phyloP scores from a whole-genome alignment of 2,113 vertebrate genomes.

The Tragelaphus buxtoni region DNA sequence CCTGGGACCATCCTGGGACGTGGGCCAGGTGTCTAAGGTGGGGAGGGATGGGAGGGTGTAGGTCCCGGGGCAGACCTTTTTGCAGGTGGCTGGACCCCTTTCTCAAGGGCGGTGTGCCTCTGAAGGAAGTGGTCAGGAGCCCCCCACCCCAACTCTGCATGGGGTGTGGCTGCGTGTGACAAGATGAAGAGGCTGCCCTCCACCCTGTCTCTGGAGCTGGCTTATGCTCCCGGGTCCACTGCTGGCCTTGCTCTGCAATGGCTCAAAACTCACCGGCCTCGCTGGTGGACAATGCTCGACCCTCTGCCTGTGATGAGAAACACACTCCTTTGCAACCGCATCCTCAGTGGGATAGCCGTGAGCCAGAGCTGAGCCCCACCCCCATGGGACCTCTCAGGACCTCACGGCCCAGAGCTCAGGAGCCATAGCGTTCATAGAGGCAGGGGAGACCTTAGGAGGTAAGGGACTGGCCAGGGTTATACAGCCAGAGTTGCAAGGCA shows the following conservation, averaged over 20 bases:
- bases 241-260: neutral
- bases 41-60: neutral
- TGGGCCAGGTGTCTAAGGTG: neutral
- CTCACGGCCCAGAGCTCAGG: neutral
- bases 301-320: neutral
- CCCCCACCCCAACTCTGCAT: neutral
- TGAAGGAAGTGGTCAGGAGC: neutral
- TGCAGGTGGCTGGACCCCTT: neutral
- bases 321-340: neutral
- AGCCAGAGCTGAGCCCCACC: neutral
- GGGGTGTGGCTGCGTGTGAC: too few species aligned
- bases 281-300: fast-evolving
- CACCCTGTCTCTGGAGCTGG: neutral
- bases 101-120: too few species aligned
- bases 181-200: neutral
- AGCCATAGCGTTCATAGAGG: neutral
- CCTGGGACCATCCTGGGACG: neutral
- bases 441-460: neutral
- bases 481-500: fast-evolving
- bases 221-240: neutral
- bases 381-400: neutral
- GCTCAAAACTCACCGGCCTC: neutral
- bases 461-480: neutral
- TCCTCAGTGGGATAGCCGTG: neutral
- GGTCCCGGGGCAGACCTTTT: neutral